phyloP scores from a whole-genome alignment of 2,113 vertebrate species.

The Rhynchomys soricoides region DNA sequence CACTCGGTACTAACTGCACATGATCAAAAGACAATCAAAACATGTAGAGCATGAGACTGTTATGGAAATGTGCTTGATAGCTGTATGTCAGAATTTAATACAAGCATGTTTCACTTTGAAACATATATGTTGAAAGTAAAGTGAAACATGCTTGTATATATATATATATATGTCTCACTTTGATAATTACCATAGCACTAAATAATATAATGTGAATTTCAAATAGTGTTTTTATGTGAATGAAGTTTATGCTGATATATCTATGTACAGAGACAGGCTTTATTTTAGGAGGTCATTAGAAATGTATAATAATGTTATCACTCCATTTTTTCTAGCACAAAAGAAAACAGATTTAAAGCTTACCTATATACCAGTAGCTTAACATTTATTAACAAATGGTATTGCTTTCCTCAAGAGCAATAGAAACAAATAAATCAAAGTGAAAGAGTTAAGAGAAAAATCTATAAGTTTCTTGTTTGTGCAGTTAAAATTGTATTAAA shows the following conservation, averaged over 20 bases:
- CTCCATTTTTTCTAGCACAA: neutral
- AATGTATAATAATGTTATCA: neutral
- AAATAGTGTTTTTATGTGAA: neutral
- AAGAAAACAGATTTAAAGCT: neutral
- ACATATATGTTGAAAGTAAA: too few species aligned
- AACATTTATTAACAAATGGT: neutral
- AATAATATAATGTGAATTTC: neutral
- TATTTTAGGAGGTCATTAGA: neutral
- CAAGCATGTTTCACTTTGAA: too few species aligned
- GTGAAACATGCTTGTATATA: too few species aligned
- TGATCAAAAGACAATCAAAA: neutral
- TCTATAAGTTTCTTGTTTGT: neutral
- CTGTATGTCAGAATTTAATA: neutral
- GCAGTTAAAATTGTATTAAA: neutral
- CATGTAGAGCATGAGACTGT: neutral
- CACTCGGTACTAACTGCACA: neutral
- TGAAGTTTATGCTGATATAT: neutral
- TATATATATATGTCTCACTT: neutral
- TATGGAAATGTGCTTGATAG: neutral
- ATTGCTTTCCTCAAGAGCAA: too few species aligned
- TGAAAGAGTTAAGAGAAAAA: neutral
- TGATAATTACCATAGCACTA: neutral
- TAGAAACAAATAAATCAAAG: neutral
- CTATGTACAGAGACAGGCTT: neutral
- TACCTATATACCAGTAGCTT: neutral